These are phyloP conservation scores for Crotalus helleri DNA, from an alignment of 2,113 vertebrate genomes.

Conservation along the genomic window DNA sequence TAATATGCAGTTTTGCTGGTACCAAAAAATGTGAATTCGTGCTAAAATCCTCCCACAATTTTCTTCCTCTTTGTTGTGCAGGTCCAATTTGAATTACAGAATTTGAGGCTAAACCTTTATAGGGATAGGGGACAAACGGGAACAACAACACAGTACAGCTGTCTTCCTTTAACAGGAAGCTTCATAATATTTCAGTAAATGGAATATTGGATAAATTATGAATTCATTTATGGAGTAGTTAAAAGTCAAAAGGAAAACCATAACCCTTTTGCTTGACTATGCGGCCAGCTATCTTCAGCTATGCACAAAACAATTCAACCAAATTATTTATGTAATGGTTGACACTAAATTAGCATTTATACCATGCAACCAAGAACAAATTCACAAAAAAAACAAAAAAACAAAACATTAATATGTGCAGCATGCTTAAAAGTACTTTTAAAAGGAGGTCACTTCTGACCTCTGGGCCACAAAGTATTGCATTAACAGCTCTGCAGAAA, in stretches of 20 bases:
- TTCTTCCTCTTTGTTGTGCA: background rate
- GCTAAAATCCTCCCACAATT: background rate
- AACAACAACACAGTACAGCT: too few relatives aligned
- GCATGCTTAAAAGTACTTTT: conserved; percentile 68
- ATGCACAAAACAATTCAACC: conserved; percentile 25
- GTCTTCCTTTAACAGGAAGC: background rate
- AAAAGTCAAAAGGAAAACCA: conserved; percentile 5
- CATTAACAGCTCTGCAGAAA: conserved; percentile 73
- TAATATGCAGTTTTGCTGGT: background rate
- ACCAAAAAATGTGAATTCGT: background rate
- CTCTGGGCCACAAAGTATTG: conserved; percentile 77
- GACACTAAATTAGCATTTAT: conserved; percentile 46
- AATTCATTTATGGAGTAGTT: background rate
- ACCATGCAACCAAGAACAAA: conserved; percentile 51
- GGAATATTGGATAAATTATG: background rate
- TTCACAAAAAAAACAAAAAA: conserved; percentile 25
- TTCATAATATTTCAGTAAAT: background rate
- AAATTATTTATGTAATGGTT: conserved; percentile 30
- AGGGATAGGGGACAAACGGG: background rate
- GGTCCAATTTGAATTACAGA: background rate
- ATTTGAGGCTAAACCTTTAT: background rate
- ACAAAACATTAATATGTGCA: conserved; percentile 59
- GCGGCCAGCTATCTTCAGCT: background rate
- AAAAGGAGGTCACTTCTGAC: conserved; percentile 77
- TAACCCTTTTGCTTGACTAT: conserved; percentile 4